Base-by-base conservation (phyloP, 2,113 vertebrate genomes). In the Menura novaehollandiae region DNA sequence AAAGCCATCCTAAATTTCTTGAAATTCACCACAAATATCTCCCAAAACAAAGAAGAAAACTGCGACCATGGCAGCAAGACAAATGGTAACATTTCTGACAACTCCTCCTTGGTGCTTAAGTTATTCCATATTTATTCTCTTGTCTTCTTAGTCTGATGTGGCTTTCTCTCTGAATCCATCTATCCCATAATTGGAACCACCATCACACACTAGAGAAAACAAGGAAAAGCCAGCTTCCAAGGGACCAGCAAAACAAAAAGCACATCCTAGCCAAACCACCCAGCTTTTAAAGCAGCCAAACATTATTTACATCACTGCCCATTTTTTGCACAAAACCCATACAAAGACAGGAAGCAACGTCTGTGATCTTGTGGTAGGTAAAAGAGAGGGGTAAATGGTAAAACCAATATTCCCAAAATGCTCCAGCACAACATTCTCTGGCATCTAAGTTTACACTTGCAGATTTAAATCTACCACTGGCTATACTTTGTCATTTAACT, bases 341-440 rank as follows among this genome's bases (percentile, higher is more conserved):
- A 13, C 10, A 41, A 33, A 74, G 30, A 27, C 1, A 24, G 21
- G 43, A 41, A 71, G 6, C 2, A 58, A 47, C 2, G 13, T 23
- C 35, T 6, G 9, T 3, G 27, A 1, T 0, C 10, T 47, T 3
- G 3, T 7, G 7, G 5, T 0, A 30, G 32, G 8, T 8, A n/a
- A n/a, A 20, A 73, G 47, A 49, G 15, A 46, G 39, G 0, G 23
- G 21, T 13, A 19, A 73, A 56, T 4, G 7, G 1, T 7, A 39
- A 71, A 32, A 35, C 15, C 30, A 64, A 68, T 5, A 69, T 19
- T 39, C 53, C 51, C 41, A 22, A 26, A 37, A 51, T 2, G 24
- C 66, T 60, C 51, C 9, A 4, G 32, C 64, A 81, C 20, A 4
- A 24, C 26, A 5, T 26, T 43, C 6, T 17, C 39, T 27, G 30